Evolutionary conservation across 1,140 invertebrate genomes (phyloP).

Genomic region (Archivesica marissinica): DNA sequence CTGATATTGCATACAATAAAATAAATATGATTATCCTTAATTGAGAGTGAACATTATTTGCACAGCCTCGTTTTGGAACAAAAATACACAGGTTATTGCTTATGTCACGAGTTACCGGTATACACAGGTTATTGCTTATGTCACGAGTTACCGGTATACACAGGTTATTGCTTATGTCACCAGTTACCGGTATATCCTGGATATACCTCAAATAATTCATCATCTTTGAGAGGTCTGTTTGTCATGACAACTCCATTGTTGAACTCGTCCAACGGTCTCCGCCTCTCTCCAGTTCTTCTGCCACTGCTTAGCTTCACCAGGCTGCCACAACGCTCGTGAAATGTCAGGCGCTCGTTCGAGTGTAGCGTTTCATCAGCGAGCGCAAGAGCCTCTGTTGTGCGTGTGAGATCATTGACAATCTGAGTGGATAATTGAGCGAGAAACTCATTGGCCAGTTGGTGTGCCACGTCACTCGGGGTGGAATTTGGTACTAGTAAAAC

Average conservation of each 20-base stretch:
- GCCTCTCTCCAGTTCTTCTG: conserved; percentile 92
- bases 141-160: no score
- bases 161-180: no score
- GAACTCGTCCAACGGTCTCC: conserved; percentile 87
- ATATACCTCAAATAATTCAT: conserved; percentile 93
- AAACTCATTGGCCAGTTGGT: conserved; percentile 79
- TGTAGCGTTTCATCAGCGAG: conserved; percentile 50
- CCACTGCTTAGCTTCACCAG: conserved; percentile 95
- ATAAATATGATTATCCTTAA: no score
- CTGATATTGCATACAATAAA: no score
- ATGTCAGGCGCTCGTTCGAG: conserved; percentile 86
- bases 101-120: no score
- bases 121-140: no score
- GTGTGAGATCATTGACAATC: conserved; percentile 77
- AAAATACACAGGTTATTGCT: no score
- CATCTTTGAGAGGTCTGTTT: conserved; percentile 88
- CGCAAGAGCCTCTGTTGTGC: conserved; percentile 67
- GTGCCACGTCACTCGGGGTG: conserved; percentile 73
- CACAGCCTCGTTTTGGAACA: no score
- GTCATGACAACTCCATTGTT: conserved; percentile 94
- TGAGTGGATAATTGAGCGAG: conserved; percentile 79
- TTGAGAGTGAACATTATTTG: no score
- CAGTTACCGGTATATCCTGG: no score
- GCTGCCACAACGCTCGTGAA: conserved; percentile 94
- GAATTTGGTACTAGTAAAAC: background rate